Base-by-base conservation (phyloP, 2,888 invertebrate species). In the Empis livida region DNA sequence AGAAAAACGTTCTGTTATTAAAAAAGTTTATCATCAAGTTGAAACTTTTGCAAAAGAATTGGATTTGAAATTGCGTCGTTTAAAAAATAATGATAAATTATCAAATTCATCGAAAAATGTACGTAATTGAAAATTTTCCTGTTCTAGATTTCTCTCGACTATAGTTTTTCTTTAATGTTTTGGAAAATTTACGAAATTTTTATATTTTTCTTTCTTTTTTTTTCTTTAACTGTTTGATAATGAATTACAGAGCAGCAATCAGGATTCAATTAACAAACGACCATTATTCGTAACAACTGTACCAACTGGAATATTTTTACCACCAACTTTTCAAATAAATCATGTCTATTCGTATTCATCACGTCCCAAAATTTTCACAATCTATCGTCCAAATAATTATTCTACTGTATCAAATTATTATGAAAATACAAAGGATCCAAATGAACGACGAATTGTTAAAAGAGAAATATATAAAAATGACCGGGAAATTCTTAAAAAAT, bases 221-320 rank as follows among this genome's bases (percentile, higher is more conserved):
- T 32, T n/a, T n/a, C n/a, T n/a, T n/a, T n/a, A n/a, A 32, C 32
- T 32, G 10, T 10, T 32, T 32, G 9, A 13, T 35, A 35, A 5
- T 8, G n/a, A 13, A 5, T 27, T 27, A 9, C 23, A 27, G 23
- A 59, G 55, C 38, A 59, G 58, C 49, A 57, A 54, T 48, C 56
- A 59, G 27, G 59, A 60, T 35, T 47, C 52, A 47, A 46, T 56
- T 44, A 53, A 58, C 46, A 70, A 68, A 43, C 68, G 73, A 50
- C 79, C 78, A 49, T 77, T 85, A 10, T 89, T 89, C 61, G 79
- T 88, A 53, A 87, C 86, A 10, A 87, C 87, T 0, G 89, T 89
- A 40, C 83, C 81, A 56, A 78, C 77, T 45, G 89, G 89, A 3
- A 78, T 80, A 57, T 89, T 88, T 62, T 68, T 88, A 53, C 79